Conservation (phyloP, 2,888 invertebrate species). For the Ectemnius lituratus region DNA sequence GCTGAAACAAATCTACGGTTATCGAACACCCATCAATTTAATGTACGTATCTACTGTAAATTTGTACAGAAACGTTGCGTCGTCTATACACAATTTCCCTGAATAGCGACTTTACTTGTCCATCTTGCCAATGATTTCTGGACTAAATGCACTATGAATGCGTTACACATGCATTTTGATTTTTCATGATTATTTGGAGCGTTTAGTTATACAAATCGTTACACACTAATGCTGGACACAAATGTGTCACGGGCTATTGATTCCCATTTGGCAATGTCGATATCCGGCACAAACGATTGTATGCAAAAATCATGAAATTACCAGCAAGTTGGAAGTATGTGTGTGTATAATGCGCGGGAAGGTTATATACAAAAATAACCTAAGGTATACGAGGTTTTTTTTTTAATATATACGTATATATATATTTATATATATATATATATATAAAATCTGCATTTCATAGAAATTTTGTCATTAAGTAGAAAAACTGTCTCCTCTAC, state of each 20-base stretch:
- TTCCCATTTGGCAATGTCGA: not conserved
- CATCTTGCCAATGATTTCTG: conserved; percentile 50
- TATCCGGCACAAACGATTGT: conserved; percentile 8
- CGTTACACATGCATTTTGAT: not conserved
- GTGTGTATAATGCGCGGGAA: conserved; percentile 37
- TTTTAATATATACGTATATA: no score
- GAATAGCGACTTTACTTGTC: conserved; percentile 39
- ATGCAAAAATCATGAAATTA: conserved; percentile 30
- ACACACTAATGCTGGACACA: not conserved
- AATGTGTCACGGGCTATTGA: not conserved
- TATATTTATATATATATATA: conserved; percentile 14
- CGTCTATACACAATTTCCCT: conserved; percentile 42
- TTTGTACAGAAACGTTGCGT: conserved; percentile 45
- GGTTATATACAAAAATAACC: conserved; percentile 60
- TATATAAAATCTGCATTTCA: conserved; percentile 55
- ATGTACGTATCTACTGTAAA: conserved; percentile 38
- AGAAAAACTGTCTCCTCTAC: conserved; percentile 43
- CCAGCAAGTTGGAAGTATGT: conserved; percentile 48
- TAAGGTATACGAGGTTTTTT: conserved; percentile 43
- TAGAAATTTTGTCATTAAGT: conserved; percentile 54
- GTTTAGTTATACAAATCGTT: not conserved
- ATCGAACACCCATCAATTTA: conserved; percentile 2
- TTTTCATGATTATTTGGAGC: not conserved
- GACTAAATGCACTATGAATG: not conserved
- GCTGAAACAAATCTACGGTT: not conserved